phyloP scores from a whole-genome alignment of 2,888 invertebrate species.

The Lithosia quadra region DNA sequence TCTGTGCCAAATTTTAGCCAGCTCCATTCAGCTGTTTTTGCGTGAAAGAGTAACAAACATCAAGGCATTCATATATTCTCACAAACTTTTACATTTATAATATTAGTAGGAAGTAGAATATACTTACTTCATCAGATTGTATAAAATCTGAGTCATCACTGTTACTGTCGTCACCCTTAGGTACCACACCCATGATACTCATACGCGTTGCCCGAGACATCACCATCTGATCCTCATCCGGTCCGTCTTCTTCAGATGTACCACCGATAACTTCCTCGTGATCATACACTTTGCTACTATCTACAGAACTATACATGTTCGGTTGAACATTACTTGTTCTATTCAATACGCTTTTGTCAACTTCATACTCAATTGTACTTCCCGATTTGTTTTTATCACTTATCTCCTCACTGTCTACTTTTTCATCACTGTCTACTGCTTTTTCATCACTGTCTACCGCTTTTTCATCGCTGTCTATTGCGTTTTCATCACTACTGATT shows the following conservation, averaged over 20 bases:
- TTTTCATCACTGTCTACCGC: too few species aligned
- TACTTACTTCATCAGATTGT: constrained; percentile 80
- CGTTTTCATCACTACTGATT: constrained; percentile 9
- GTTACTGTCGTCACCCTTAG: constrained; percentile 70
- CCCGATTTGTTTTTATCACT: constrained; percentile 13
- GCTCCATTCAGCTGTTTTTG: too few species aligned
- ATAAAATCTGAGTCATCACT: constrained; percentile 82
- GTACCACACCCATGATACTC: constrained; percentile 82
- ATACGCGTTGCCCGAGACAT: constrained; percentile 82
- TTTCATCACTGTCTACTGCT: too few species aligned
- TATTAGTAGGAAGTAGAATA: too few species aligned
- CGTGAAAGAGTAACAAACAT: too few species aligned
- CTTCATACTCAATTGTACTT: constrained; percentile 24
- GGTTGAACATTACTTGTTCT: constrained; percentile 19
- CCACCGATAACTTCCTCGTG: constrained; percentile 34
- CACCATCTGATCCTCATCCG: constrained; percentile 77
- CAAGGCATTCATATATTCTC: too few species aligned
- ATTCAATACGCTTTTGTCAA: constrained; percentile 23
- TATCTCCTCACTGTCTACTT: not conserved
- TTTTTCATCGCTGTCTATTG: not conserved
- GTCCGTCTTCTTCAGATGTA: constrained; percentile 61
- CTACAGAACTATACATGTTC: constrained; percentile 12
- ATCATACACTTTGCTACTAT: constrained; percentile 32
- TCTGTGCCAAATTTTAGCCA: too few species aligned
- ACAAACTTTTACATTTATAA: too few species aligned